Evolutionary conservation across 2,113 vertebrate species (phyloP).

Genomic region (Gila orcuttii): DNA sequence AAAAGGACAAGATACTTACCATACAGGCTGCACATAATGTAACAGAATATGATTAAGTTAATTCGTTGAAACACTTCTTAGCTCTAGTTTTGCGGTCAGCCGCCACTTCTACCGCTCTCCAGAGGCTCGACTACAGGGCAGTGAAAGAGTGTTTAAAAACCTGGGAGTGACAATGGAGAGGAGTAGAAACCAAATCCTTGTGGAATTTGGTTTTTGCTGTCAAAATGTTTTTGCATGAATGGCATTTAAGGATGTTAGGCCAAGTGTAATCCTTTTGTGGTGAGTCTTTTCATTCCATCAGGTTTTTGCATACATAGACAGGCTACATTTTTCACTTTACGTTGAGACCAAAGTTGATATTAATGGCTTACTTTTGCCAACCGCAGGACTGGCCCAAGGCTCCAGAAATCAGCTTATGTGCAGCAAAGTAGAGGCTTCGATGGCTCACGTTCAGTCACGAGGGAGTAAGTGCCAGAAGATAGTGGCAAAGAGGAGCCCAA

Average conservation of each 20-base stretch:
- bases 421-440: slow-evolving; percentile 42
- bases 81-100: background rate
- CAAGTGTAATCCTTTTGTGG: slow-evolving; percentile 60
- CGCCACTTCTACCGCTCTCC: background rate
- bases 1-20: background rate
- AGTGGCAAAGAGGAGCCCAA: slow-evolving; percentile 44
- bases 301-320: slow-evolving; percentile 51
- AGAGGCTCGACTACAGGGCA: slow-evolving; percentile 42
- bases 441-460: slow-evolving; percentile 45
- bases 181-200: slow-evolving; percentile 62
- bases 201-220: slow-evolving; percentile 65
- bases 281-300: slow-evolving; percentile 40
- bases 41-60: background rate
- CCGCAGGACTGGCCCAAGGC: slow-evolving; percentile 45
- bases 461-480: slow-evolving; percentile 40
- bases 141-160: slow-evolving; percentile 64
- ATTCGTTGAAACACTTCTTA: background rate
- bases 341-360: slow-evolving; percentile 58
- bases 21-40: background rate
- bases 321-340: slow-evolving; percentile 53
- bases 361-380: slow-evolving; percentile 59
- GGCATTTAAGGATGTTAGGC: slow-evolving; percentile 54
- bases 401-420: slow-evolving; percentile 56
- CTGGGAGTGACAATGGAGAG: slow-evolving; percentile 65
- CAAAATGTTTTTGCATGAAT: slow-evolving; percentile 66